These are phyloP conservation scores for Lepus oiostolus DNA, from an alignment of 2,797 vertebrate genomes.

Conservation along the genomic window DNA sequence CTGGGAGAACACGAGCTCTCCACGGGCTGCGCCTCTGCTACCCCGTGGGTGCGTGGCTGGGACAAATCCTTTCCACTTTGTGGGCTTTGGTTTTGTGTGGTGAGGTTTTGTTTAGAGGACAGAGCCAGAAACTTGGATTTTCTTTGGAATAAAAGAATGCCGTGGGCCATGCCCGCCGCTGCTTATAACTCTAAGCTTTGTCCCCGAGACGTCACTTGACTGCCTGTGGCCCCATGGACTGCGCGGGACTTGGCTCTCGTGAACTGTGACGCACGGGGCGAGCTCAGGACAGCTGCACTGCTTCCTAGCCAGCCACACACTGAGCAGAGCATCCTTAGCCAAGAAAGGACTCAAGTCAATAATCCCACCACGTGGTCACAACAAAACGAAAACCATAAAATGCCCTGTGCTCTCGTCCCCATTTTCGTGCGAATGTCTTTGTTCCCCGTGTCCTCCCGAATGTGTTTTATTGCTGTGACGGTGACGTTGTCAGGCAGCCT, in stretches of 20 bases:
- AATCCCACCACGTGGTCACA: not conserved
- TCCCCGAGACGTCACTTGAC: not conserved
- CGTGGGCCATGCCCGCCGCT: not conserved
- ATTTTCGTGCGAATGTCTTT: not conserved
- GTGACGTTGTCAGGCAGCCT: not conserved
- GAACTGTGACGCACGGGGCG: not conserved
- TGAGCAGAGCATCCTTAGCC: not conserved
- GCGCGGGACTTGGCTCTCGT: not conserved
- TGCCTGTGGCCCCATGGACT: fast-evolving
- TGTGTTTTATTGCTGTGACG: not conserved
- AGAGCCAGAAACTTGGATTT: not conserved
- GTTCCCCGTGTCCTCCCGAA: not conserved
- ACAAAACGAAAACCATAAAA: not conserved
- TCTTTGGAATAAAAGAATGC: not conserved
- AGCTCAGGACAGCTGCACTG: not conserved
- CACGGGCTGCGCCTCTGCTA: not conserved
- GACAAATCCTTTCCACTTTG: not conserved
- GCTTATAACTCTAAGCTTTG: not conserved
- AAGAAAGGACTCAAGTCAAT: not conserved
- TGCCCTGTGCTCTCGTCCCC: not conserved
- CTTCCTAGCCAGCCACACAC: not conserved
- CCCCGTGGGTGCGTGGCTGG: not conserved
- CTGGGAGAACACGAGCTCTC: no score
- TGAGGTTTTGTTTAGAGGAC: not conserved
- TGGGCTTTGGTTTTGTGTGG: not conserved